Evolutionary conservation across 2,797 vertebrate genomes (phyloP).

Genomic region (Leuciscus waleckii): DNA sequence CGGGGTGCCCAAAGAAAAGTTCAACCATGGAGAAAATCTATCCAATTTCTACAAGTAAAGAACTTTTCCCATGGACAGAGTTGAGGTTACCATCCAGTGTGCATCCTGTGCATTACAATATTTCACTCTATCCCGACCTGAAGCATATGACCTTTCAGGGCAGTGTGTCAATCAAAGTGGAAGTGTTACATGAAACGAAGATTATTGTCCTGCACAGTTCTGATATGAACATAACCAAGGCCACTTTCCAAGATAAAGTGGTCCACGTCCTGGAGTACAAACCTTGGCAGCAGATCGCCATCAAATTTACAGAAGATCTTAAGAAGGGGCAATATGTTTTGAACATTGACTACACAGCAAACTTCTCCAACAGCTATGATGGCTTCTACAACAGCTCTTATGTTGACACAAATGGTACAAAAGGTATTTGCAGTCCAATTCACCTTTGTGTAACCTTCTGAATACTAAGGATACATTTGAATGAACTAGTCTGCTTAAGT

Average conservation of each 20-base stretch:
- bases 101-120: conserved; percentile 84
- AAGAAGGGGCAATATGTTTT: conserved; percentile 83
- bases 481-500: not conserved
- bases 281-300: conserved; percentile 86
- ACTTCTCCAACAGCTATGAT: conserved; percentile 86
- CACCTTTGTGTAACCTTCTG: not conserved
- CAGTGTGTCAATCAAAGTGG: conserved; percentile 81
- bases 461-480: not conserved
- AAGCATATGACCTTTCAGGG: conserved; percentile 84
- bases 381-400: conserved; percentile 94
- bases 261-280: conserved; percentile 86
- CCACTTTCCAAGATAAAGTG: conserved; percentile 75
- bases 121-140: conserved; percentile 86
- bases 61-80: conserved; percentile 90
- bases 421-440: conserved; percentile 78
- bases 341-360: conserved; percentile 82
- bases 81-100: conserved; percentile 84
- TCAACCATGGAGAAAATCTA: conserved; percentile 77
- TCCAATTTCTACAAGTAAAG: conserved; percentile 82
- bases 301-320: conserved; percentile 81
- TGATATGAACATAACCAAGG: conserved; percentile 84
- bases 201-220: conserved; percentile 88
- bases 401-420: conserved; percentile 74
- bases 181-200: conserved; percentile 77
- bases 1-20: conserved; percentile 86